Evolutionary conservation across 2,888 invertebrate species (phyloP), one percentile per base, ranked within the genome.

Genomic region (Leucophora obtusa): DNA sequence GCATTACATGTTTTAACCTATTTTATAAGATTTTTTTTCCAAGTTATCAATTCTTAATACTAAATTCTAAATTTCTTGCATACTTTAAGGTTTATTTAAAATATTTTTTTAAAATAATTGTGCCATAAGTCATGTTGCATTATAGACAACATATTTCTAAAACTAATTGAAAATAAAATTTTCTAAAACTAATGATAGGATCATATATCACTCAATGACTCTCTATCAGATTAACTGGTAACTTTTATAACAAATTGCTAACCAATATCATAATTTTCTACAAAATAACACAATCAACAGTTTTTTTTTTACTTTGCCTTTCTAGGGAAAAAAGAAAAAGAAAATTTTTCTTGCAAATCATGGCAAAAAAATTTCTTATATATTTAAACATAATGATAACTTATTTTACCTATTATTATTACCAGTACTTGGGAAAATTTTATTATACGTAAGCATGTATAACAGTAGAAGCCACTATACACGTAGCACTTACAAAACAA

Each of bases 241-340:
- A 59, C 65, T 79, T 65, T 63, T 60, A 21, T 70, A 65, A 74
- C 71, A 80, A 80, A 80, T 80, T 80, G 75, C 75, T 71, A 80
- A 72, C 71, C 75, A 62, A 80, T 75, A 71, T 75, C 66, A 75
- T 71, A 68, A 80, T 80, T 80, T 75, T 75, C 66, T 71, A 60
- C 62, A 63, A 73, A 73, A 73, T 74, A 79, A 65, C 74, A 68
- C 71, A 72, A 74, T 80, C 79, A 80, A 80, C 79, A 75, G 56
- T 58, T 75, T 80, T 58, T 56, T 35, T 58, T 9, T 11, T 47
- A 2, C 21, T 21, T 53, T 35, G 15, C 24, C 51, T 65, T 24
- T 10, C 43, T 9, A 24, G 15, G 14, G 54, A 24, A 50, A 15
- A 21, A 28, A 35, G 35, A 14, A 8, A 14, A 1, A 63, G 21